Evolutionary conservation across 2,797 vertebrate genomes (phyloP).

Genomic region (Crocidura indochinensis): DNA sequence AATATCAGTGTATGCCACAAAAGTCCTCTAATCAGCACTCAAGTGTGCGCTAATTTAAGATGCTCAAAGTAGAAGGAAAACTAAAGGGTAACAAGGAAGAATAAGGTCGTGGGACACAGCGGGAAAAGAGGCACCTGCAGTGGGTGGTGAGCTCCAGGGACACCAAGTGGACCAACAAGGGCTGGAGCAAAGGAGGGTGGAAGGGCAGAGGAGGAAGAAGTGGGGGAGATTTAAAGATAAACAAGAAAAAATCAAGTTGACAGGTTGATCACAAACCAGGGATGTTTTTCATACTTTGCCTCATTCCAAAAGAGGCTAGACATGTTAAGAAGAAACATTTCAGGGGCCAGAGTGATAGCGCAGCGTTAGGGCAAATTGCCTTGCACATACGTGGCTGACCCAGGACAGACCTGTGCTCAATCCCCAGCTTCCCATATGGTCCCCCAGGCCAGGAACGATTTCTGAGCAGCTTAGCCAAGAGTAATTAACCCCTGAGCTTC

Average conservation of each 20-base stretch:
- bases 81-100: not conserved
- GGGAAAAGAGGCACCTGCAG: not conserved
- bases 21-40: not conserved
- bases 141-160: not conserved
- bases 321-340: not conserved
- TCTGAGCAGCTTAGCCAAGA: too few relatives aligned
- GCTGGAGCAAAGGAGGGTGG: accelerated
- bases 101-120: too few relatives aligned
- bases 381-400: too few relatives aligned
- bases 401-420: too few relatives aligned
- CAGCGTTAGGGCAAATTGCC: too few relatives aligned
- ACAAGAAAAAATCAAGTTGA: slow-evolving; percentile 2
- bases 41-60: slow-evolving; percentile 20
- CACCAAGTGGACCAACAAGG: not conserved
- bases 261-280: not conserved
- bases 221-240: not conserved
- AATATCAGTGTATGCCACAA: not conserved
- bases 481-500: too few relatives aligned
- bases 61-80: not conserved
- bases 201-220: not conserved
- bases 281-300: not conserved
- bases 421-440: too few relatives aligned
- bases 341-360: too few relatives aligned
- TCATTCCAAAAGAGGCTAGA: not conserved
- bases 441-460: too few relatives aligned